These are phyloP conservation scores for Baronia brevicornis DNA, from an alignment of 2,888 invertebrate species.

Conservation along the genomic window DNA sequence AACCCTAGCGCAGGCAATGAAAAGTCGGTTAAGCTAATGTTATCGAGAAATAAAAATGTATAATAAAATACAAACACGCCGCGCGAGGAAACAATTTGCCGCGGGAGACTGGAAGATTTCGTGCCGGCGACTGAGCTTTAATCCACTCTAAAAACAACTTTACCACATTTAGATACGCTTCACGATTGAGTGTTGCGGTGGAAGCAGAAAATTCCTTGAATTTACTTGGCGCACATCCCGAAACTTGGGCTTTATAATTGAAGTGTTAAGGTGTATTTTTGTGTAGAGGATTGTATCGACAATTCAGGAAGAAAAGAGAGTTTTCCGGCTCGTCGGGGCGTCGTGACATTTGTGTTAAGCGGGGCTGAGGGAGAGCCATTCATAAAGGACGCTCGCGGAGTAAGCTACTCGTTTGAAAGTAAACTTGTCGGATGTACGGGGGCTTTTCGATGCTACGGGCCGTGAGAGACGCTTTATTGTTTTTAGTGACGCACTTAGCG, in stretches of 20 bases:
- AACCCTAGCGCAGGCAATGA: slow-evolving; percentile 71
- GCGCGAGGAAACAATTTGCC: slow-evolving; percentile 75
- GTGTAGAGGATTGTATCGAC: slow-evolving; percentile 32
- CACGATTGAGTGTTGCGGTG: slow-evolving; percentile 31
- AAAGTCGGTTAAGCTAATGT: slow-evolving; percentile 77
- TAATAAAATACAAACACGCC: slow-evolving; percentile 75
- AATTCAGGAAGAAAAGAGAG: slow-evolving; percentile 74
- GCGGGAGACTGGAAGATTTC: slow-evolving; percentile 73
- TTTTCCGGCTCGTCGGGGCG: slow-evolving; percentile 70
- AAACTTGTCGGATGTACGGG: slow-evolving; percentile 48
- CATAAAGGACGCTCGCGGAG: slow-evolving; percentile 56
- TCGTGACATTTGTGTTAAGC: slow-evolving; percentile 74
- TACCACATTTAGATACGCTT: slow-evolving; percentile 30
- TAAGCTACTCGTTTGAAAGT: slow-evolving; percentile 53
- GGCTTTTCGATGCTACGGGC: slow-evolving; percentile 21
- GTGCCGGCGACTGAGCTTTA: slow-evolving; percentile 39
- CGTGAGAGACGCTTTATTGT: slow-evolving; percentile 19
- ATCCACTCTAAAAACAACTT: slow-evolving; percentile 26
- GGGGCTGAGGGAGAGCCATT: slow-evolving; percentile 64
- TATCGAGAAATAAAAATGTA: slow-evolving; percentile 76
- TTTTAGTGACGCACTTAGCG: slow-evolving; percentile 19
- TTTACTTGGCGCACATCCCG: slow-evolving; percentile 32
- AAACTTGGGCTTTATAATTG: slow-evolving; percentile 31
- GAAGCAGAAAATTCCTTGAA: slow-evolving; percentile 68
- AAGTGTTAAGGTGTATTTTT: slow-evolving; percentile 33